Percentiles rank a stretch among this genome's conserved stretches.
Evolutionary conservation across 2,888 invertebrate genomes (phyloP).

Genomic region (Caenorhabditis angaria): DNA sequence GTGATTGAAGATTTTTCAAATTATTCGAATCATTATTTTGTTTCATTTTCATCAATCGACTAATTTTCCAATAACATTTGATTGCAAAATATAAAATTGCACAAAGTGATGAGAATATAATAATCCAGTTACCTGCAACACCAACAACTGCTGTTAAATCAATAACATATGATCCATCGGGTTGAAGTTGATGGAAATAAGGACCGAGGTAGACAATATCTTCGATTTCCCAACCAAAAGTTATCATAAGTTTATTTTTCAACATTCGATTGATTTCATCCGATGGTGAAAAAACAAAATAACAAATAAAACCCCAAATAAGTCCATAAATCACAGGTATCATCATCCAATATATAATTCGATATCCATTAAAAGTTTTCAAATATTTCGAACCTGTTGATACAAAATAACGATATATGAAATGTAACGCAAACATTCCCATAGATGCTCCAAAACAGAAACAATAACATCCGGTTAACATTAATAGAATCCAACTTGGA

Average conservation of each 20-base stretch:
- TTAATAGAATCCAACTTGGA: neutral
- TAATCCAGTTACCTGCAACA: too few relatives aligned
- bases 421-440: neutral
- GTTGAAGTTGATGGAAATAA: neutral
- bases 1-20: neutral
- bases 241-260: neutral
- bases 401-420: neutral
- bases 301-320: neutral
- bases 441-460: neutral
- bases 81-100: slow-evolving; percentile 26
- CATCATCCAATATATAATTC: neutral
- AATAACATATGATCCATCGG: neutral
- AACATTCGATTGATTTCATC: neutral
- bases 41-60: neutral
- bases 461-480: neutral
- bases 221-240: neutral
- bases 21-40: neutral
- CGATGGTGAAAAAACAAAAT: neutral
- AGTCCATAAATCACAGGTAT: neutral
- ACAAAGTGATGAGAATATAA: slow-evolving; percentile 13
- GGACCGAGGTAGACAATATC: neutral
- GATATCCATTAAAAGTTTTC: neutral
- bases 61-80: slow-evolving; percentile 21
- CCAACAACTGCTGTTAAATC: neutral
- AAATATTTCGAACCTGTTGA: neutral